These are phyloP conservation scores for Charadrius vociferus DNA, from an alignment of 2,113 vertebrate species.

Conservation along the genomic window DNA sequence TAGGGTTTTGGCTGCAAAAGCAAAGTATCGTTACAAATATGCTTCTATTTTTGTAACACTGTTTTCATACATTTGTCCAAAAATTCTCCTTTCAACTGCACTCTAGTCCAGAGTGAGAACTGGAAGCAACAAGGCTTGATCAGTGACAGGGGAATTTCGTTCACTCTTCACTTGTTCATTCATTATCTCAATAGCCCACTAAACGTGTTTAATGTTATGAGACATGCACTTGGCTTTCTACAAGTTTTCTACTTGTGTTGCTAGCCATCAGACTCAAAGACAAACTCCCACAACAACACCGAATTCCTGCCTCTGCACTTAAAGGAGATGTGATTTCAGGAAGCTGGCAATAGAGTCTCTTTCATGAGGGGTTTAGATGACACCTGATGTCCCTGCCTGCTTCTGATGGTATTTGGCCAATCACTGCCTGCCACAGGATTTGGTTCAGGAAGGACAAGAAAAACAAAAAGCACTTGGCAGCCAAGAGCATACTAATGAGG, in stretches of 20 bases:
- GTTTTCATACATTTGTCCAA: slow-evolving; percentile 13
- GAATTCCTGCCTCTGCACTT: not conserved
- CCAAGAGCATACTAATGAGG: slow-evolving; percentile 58
- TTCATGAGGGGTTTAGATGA: not conserved
- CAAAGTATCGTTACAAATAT: slow-evolving; percentile 20
- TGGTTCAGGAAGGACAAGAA: slow-evolving; percentile 20
- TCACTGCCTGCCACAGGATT: not conserved
- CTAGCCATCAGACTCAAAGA: not conserved
- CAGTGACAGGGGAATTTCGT: not conserved
- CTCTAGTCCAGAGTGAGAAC: not conserved
- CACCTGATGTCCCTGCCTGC: slow-evolving; percentile 13
- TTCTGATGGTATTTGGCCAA: not conserved
- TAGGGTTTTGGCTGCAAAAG: slow-evolving; percentile 82
- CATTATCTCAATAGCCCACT: not conserved
- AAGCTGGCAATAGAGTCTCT: not conserved
- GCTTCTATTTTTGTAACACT: slow-evolving; percentile 40
- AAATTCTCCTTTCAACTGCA: not conserved
- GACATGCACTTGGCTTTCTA: not conserved
- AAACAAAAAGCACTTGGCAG: slow-evolving; percentile 7
- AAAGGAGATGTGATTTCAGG: not conserved
- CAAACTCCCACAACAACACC: not conserved
- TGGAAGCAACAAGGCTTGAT: not conserved
- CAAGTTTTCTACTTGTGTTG: not conserved
- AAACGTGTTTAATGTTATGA: not conserved
- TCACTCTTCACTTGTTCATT: not conserved